Evolutionary conservation across 2,888 invertebrate genomes (phyloP).

Genomic region (Erebia aethiops): DNA sequence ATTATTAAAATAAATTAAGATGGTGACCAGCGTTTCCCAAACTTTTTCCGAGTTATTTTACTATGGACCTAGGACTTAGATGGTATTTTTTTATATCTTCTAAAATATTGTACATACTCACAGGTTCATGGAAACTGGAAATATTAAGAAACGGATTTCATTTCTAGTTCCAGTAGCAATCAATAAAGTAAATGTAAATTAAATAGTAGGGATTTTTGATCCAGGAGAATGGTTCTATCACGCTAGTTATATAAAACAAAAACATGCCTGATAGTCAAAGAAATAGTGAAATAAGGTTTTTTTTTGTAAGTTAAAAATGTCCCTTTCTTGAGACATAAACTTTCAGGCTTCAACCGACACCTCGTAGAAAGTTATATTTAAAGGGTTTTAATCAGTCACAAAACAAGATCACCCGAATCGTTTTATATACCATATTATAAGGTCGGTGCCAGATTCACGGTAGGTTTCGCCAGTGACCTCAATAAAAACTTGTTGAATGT

Average conservation of each 20-base stretch:
- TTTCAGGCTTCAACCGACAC: not conserved
- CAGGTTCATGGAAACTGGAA: no score
- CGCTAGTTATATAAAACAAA: no score
- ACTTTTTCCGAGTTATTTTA: not conserved
- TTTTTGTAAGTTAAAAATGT: not conserved
- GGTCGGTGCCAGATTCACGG: constrained; percentile 4
- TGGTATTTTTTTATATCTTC: not conserved
- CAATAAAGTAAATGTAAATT: no score
- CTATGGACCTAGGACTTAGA: no score
- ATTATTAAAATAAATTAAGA: not conserved
- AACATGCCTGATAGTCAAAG: no score
- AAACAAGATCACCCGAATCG: not conserved
- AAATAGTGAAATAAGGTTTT: not conserved
- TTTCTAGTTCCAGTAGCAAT: no score
- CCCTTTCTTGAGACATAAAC: no score
- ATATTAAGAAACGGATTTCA: no score
- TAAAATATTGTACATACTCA: no score
- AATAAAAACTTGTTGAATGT: constrained; percentile 19
- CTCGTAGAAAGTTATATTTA: not conserved
- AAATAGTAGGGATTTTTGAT: no score
- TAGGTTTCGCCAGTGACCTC: constrained; percentile 8
- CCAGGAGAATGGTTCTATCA: no score
- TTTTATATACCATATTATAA: not conserved
- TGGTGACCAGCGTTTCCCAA: not conserved
- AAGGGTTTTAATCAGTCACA: not conserved